Conservation (phyloP, 1,140 invertebrate species). For the Cyclargus thomasi region DNA sequence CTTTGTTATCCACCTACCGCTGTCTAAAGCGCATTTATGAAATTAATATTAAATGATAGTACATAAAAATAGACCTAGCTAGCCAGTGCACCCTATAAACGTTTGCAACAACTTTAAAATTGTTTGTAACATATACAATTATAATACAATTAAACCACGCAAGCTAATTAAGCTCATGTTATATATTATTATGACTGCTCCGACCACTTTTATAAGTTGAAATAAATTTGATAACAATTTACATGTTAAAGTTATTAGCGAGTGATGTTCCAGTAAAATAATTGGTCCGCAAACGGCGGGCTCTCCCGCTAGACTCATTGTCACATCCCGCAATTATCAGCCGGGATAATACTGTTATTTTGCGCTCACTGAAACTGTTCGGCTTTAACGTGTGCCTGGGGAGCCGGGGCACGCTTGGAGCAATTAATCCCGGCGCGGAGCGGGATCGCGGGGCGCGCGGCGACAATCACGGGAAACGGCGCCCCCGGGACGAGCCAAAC, state of each 20-base stretch:
- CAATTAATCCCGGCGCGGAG: constrained; percentile 59
- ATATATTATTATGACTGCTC: no score
- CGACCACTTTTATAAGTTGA: no score
- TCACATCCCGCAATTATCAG: constrained; percentile 42
- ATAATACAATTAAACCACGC: no score
- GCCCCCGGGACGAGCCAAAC: constrained; percentile 60
- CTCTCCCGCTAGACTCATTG: constrained; percentile 19
- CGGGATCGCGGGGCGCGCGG: constrained; percentile 43
- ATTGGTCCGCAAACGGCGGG: background rate
- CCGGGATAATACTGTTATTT: constrained; percentile 59
- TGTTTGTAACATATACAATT: no score
- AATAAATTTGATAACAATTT: background rate
- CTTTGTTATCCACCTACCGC: no score
- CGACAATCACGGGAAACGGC: constrained; percentile 67
- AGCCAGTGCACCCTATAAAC: no score
- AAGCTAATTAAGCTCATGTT: no score
- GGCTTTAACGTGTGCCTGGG: constrained; percentile 61
- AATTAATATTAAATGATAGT: no score
- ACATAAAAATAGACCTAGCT: no score
- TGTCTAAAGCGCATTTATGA: no score
- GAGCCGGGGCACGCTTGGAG: constrained; percentile 52
- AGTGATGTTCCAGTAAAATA: background rate
- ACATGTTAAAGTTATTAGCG: background rate
- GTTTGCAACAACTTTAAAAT: no score
- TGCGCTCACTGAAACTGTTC: constrained; percentile 52